phyloP scores from a whole-genome alignment of 2,797 vertebrate species.

The Poeciliopsis presidionis region DNA sequence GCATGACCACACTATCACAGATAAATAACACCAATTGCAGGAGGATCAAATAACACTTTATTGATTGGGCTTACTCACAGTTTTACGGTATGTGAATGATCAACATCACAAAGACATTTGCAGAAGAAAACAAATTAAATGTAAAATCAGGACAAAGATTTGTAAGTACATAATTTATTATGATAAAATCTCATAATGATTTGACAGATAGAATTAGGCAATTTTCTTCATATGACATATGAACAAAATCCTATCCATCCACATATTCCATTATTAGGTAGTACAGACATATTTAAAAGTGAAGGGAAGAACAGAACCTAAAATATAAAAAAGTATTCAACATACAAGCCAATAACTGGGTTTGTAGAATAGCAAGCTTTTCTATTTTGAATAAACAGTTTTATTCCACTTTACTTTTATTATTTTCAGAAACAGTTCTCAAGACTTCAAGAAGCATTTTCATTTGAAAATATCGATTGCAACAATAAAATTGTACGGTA shows the following conservation, averaged over 20 bases:
- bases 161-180: not conserved
- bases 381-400: not conserved
- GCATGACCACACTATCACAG: not conserved
- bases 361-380: not conserved
- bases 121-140: not conserved
- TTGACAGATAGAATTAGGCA: not conserved
- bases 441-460: not conserved
- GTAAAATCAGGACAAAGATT: not conserved
- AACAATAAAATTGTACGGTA: not conserved
- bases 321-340: not conserved
- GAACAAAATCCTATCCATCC: not conserved
- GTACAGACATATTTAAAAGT: not conserved
- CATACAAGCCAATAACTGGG: not conserved
- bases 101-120: constrained; percentile 12
- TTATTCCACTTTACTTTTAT: not conserved
- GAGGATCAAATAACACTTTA: constrained; percentile 18
- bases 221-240: not conserved
- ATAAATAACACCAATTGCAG: constrained; percentile 14
- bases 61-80: constrained; percentile 14
- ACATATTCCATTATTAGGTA: not conserved
- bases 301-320: not conserved
- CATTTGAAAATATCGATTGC: not conserved
- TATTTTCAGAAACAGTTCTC: not conserved
- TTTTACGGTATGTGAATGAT: constrained; percentile 5
- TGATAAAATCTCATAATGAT: not conserved